Evolutionary conservation across 2,888 invertebrate species (phyloP), one percentile per base, ranked within the genome.

Genomic region (Orchesella flavescens): DNA sequence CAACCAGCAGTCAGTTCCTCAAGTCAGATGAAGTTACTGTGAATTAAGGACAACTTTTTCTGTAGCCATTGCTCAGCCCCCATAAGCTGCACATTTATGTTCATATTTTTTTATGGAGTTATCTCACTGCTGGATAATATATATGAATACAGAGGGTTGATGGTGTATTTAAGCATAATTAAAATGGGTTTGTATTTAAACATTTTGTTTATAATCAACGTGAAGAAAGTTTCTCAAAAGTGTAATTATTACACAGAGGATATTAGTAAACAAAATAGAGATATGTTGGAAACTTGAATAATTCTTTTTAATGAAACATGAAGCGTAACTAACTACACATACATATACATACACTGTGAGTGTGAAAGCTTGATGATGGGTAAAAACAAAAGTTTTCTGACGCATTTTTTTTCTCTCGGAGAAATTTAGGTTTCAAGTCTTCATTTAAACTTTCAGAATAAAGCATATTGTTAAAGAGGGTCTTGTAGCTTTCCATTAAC

Each of bases 221-320:
- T 23, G 61, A 69, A 77, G 12, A 49, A 49, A 49, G n/a, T 12
- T 34, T 77, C 59, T n/a, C 34, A 34, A 24, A 46, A 77, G 77
- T 77, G 59, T 77, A 77, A 61, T 76, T 76, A 76, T 77, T 68
- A 77, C 66, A 44, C 59, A 23, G 34, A 23, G 34, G 69, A 19
- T 77, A 77, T 77, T 77, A 77, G 77, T 49, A 77, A 69, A 76
- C 66, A 76, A 76, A 65, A 75, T 65, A 63, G 66, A 44, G 63
- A 73, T 61, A 66, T 53, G 63, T 55, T 46, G 65, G 21, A 17
- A 76, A 57, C 49, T 66, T 76, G 57, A 63, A 34, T 34, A 65
- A 66, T 57, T 68, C 63, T 17, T 3, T 66, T 66, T 49, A 75
- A 74, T 72, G 43, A 59, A 59, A 59, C 7, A 23, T 55, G 43